These are phyloP conservation scores for Sapayoa aenigma DNA, from an alignment of 2,113 vertebrate species.

Conservation along the genomic window DNA sequence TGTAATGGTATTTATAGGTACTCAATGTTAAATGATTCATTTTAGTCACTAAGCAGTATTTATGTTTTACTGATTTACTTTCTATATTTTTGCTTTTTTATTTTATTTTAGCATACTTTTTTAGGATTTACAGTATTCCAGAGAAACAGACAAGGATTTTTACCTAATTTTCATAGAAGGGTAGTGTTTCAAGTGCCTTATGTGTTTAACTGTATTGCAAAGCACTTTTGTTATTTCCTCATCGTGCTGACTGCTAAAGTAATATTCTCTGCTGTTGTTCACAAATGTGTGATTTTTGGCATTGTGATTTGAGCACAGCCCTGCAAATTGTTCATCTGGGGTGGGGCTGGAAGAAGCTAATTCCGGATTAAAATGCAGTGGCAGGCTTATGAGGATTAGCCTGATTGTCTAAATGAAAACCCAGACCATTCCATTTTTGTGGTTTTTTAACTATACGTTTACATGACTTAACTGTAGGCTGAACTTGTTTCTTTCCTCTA, in stretches of 20 bases:
- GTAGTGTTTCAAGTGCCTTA: not conserved
- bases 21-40: not conserved
- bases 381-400: not conserved
- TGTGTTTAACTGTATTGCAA: not conserved
- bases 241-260: constrained; percentile 11
- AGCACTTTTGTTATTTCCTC: constrained; percentile 10
- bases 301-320: not conserved
- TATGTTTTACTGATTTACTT: constrained; percentile 11
- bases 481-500: not conserved
- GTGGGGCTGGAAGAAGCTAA: not conserved
- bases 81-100: not conserved
- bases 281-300: not conserved
- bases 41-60: not conserved
- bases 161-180: not conserved
- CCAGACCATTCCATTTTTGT: not conserved
- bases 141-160: not conserved
- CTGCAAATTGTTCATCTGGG: not conserved
- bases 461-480: not conserved
- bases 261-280: constrained; percentile 26
- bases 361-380: not conserved
- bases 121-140: not conserved
- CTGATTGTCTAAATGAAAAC: not conserved
- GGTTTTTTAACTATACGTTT: not conserved
- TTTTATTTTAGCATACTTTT: not conserved
- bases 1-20: constrained; percentile 8